These are phyloP conservation scores for Linurgus olivaceus DNA, from an alignment of 2,797 vertebrate genomes.

Conservation along the genomic window DNA sequence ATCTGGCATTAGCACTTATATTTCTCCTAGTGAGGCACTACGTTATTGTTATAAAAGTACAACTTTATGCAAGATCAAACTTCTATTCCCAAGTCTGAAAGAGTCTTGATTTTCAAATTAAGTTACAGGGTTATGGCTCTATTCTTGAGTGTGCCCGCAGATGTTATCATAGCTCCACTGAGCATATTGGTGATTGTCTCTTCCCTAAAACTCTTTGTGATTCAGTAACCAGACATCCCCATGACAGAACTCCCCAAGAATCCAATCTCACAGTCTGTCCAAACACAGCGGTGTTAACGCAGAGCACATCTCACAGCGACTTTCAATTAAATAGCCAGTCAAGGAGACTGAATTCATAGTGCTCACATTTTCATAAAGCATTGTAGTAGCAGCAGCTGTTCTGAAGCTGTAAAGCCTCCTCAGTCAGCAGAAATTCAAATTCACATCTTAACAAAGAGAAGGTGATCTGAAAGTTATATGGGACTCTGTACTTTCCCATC, in stretches of 20 bases:
- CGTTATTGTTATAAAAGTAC: not conserved
- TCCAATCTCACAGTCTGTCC: not conserved
- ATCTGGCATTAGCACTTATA: not conserved
- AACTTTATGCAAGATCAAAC: not conserved
- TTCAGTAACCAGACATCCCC: not conserved
- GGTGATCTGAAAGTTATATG: not conserved
- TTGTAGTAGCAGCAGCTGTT: not conserved
- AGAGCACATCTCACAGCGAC: not conserved
- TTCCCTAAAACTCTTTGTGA: not conserved
- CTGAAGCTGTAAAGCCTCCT: not conserved
- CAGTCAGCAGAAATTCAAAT: not conserved
- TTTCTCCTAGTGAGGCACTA: not conserved
- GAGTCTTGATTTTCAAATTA: slow-evolving; percentile 21
- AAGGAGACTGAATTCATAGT: not conserved
- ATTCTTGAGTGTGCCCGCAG: not conserved
- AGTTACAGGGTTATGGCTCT: not conserved
- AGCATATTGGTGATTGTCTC: not conserved
- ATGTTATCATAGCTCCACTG: not conserved
- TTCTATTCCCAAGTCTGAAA: not conserved
- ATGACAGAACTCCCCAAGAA: not conserved
- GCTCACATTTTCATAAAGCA: not conserved
- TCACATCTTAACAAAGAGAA: not conserved
- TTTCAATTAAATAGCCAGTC: slow-evolving; percentile 5
- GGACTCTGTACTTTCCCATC: not conserved
- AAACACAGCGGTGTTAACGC: not conserved